These are phyloP conservation scores for Drosophila multiciliata DNA, from an alignment of 2,888 invertebrate genomes.

Conservation along the genomic window DNA sequence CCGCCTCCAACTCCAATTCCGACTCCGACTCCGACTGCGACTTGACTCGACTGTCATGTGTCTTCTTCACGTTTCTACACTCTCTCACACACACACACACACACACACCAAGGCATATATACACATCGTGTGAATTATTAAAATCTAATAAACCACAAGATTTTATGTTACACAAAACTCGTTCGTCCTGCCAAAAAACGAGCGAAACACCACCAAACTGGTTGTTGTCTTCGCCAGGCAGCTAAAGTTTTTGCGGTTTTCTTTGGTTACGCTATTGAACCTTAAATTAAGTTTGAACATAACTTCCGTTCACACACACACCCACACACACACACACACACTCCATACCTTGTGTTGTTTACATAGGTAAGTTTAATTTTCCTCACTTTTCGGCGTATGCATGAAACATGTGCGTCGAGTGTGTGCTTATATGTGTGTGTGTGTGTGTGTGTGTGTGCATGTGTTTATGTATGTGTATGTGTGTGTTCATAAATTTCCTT, in stretches of 20 bases:
- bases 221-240: slow-evolving; percentile 35
- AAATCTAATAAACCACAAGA: slow-evolving; percentile 85
- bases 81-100: slow-evolving; percentile 21
- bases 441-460: slow-evolving; percentile 10
- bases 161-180: slow-evolving; percentile 82
- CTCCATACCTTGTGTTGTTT: slow-evolving; percentile 74
- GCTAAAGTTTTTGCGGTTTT: slow-evolving; percentile 81
- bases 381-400: slow-evolving; percentile 74
- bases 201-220: neutral
- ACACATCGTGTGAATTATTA: slow-evolving; percentile 83
- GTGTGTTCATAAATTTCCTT: slow-evolving; percentile 76
- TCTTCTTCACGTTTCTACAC: slow-evolving; percentile 62
- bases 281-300: slow-evolving; percentile 84
- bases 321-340: slow-evolving; percentile 22
- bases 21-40: slow-evolving; percentile 21
- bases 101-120: slow-evolving; percentile 12
- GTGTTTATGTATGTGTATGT: slow-evolving; percentile 32
- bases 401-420: slow-evolving; percentile 65
- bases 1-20: slow-evolving; percentile 23
- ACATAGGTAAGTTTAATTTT: slow-evolving; percentile 83
- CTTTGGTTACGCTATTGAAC: slow-evolving; percentile 83
- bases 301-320: slow-evolving; percentile 62
- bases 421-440: slow-evolving; percentile 34
- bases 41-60: slow-evolving; percentile 64
- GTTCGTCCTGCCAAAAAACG: slow-evolving; percentile 54